Conservation (phyloP, 2,797 vertebrate species). For the Myiothlypis coronata region DNA sequence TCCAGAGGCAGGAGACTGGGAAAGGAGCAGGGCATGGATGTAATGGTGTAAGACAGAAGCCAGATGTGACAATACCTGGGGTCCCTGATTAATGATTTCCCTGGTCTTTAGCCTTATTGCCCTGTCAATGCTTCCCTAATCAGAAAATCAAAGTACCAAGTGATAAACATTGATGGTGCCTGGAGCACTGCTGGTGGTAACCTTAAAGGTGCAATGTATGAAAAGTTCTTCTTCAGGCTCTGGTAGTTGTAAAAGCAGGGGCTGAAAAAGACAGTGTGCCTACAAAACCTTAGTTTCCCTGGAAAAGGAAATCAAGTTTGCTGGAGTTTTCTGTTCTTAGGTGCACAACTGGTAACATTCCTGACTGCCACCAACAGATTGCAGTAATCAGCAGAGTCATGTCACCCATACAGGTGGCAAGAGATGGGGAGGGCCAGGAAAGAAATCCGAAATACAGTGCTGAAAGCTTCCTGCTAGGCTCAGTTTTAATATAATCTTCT, state of each 20-base stretch:
- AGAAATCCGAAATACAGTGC: background rate
- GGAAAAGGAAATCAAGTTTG: background rate
- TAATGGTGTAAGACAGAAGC: background rate
- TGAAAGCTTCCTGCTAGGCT: background rate
- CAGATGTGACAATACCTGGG: background rate
- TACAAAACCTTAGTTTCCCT: background rate
- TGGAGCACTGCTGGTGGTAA: background rate
- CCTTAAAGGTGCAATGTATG: background rate
- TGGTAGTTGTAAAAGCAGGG: background rate
- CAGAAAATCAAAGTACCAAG: slow-evolving; percentile 9
- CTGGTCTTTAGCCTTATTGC: background rate
- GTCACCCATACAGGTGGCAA: background rate
- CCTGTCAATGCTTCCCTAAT: background rate
- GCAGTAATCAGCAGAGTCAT: background rate
- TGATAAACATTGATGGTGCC: background rate
- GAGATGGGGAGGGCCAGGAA: background rate
- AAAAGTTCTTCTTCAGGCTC: background rate
- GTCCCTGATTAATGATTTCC: background rate
- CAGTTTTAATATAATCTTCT: background rate
- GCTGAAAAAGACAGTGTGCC: background rate
- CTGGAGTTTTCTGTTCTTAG: background rate
- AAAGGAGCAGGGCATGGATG: background rate
- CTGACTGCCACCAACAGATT: background rate
- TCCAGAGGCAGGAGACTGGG: background rate
- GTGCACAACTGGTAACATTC: background rate